Percentiles rank a stretch among this genome's conserved stretches.
Evolutionary conservation across 2,888 invertebrate genomes (phyloP).

Genomic region (Leptopilina drosophilae): DNA sequence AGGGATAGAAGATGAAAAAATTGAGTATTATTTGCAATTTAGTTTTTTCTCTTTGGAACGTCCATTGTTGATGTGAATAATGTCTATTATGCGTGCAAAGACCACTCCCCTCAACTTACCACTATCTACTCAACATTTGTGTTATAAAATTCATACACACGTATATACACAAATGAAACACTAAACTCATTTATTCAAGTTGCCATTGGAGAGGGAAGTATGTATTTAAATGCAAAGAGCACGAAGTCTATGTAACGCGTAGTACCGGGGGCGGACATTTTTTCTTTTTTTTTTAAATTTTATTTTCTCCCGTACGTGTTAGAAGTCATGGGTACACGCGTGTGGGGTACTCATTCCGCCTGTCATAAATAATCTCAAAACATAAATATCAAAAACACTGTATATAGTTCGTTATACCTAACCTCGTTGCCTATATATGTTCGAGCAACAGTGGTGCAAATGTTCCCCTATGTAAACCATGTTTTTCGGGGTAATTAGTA

Average conservation of each 20-base stretch:
- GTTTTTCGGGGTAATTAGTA: constrained; percentile 60
- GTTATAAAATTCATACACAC: constrained; percentile 50
- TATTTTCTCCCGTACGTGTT: constrained; percentile 66
- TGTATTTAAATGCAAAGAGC: constrained; percentile 56
- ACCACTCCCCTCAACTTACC: constrained; percentile 67
- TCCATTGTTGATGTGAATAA: constrained; percentile 67
- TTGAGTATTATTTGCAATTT: neutral
- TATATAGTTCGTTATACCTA: constrained; percentile 47
- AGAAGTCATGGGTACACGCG: constrained; percentile 63
- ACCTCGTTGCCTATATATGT: constrained; percentile 28
- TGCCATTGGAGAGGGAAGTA: constrained; percentile 41
- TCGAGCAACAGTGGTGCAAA: neutral
- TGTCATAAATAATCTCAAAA: constrained; percentile 71
- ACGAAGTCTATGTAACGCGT: constrained; percentile 54
- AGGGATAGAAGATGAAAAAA: too few species aligned
- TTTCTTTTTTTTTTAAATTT: constrained; percentile 40
- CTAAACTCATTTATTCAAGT: constrained; percentile 60
- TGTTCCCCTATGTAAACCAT: constrained; percentile 37
- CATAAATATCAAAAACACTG: constrained; percentile 68
- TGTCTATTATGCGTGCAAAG: constrained; percentile 70
- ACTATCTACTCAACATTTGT: constrained; percentile 63
- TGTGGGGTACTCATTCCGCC: constrained; percentile 67
- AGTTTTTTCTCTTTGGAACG: constrained; percentile 49
- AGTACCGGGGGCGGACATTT: constrained; percentile 44
- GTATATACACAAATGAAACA: constrained; percentile 37